Conservation (phyloP, 2,888 invertebrate species). For the Philereme transversata region DNA sequence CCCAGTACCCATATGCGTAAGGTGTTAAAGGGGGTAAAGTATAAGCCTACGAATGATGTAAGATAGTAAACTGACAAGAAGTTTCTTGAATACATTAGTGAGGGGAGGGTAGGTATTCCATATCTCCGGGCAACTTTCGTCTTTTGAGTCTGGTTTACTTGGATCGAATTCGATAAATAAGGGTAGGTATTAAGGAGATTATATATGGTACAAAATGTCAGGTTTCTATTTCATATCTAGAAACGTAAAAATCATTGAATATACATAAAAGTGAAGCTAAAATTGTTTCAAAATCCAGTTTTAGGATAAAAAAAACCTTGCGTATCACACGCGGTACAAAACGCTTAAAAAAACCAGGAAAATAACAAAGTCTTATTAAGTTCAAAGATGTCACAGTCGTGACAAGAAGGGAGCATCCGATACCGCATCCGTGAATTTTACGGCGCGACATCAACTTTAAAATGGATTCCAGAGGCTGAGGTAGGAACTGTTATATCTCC, state of each 20-base stretch:
- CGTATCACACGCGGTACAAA: too few relatives aligned
- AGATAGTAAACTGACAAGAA: conserved; percentile 64
- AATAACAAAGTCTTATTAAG: conserved; percentile 10
- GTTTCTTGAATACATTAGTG: conserved; percentile 71
- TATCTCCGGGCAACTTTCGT: conserved; percentile 35
- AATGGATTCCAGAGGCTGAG: conserved; percentile 61
- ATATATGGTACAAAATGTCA: conserved; percentile 12
- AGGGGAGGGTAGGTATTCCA: conserved; percentile 46
- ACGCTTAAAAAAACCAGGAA: too few relatives aligned
- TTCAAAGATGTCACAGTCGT: not conserved
- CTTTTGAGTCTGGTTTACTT: conserved; percentile 31
- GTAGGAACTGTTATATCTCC: conserved; percentile 1
- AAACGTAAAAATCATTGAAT: too few relatives aligned
- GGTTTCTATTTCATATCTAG: too few relatives aligned
- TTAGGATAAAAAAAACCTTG: too few relatives aligned
- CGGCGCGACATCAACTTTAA: conserved; percentile 59
- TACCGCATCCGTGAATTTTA: conserved; percentile 52
- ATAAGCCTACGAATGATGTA: conserved; percentile 62
- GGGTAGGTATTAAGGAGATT: conserved; percentile 19
- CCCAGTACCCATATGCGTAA: conserved; percentile 54
- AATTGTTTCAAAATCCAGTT: too few relatives aligned
- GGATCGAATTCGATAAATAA: conserved; percentile 30
- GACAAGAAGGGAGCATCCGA: conserved; percentile 37
- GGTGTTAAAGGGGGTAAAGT: conserved; percentile 61
- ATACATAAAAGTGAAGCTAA: too few relatives aligned